Conservation (phyloP, 2,888 invertebrate genomes). For the Cephus runcator region DNA sequence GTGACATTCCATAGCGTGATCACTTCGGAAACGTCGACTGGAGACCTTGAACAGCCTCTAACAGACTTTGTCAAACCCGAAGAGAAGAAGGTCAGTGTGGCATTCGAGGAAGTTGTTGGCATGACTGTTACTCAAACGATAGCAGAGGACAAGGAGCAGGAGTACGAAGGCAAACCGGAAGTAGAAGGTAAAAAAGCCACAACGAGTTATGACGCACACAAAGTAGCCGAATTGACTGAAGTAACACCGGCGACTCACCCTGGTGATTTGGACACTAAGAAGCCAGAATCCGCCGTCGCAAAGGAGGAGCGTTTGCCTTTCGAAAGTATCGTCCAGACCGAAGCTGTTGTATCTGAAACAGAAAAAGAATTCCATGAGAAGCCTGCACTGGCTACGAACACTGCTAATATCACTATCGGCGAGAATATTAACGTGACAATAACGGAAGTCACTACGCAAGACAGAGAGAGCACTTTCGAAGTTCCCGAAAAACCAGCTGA, state of each 20-base stretch:
- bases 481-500: conserved; percentile 60
- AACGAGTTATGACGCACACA: conserved; percentile 64
- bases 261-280: conserved; percentile 63
- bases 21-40: conserved; percentile 58
- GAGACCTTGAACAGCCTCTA: conserved; percentile 55
- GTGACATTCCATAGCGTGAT: conserved; percentile 69
- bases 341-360: conserved; percentile 70
- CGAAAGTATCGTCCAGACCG: conserved; percentile 70
- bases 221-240: conserved; percentile 72
- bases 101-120: conserved; percentile 64
- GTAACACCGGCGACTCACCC: conserved; percentile 67
- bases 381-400: conserved; percentile 43
- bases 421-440: conserved; percentile 66
- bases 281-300: conserved; percentile 60
- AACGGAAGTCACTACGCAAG: conserved; percentile 69
- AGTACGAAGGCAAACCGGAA: conserved; percentile 46
- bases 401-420: conserved; percentile 51
- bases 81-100: conserved; percentile 49
- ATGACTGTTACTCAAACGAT: conserved; percentile 69
- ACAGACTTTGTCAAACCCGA: conserved; percentile 55
- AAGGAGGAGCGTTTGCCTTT: conserved; percentile 67
- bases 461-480: conserved; percentile 67
- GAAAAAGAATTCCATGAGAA: conserved; percentile 65
- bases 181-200: conserved; percentile 59
- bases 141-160: conserved; percentile 65